These are phyloP conservation scores for Eupithecia dodoneata DNA, from an alignment of 2,888 invertebrate species.

Conservation along the genomic window DNA sequence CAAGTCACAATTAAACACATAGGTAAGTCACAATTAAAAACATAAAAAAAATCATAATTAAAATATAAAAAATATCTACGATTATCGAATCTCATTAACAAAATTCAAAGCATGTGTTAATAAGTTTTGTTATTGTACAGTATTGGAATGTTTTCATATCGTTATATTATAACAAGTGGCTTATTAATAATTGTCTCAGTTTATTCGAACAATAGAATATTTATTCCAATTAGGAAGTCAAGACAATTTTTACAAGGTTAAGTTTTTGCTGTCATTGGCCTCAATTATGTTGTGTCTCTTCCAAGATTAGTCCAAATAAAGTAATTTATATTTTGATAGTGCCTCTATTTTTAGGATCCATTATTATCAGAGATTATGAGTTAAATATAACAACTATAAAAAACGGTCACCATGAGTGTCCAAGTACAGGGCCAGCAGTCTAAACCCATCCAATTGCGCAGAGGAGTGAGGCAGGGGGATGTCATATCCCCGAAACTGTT, in stretches of 20 bases:
- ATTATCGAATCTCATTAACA: too few species aligned
- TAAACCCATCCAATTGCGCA: too few species aligned
- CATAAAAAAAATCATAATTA: too few species aligned
- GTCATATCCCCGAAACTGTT: too few species aligned
- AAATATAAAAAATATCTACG: too few species aligned
- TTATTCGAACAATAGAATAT: slow-evolving; percentile 31
- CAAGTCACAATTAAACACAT: too few species aligned
- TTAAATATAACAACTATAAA: not conserved
- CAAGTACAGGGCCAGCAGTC: too few species aligned
- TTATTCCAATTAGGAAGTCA: not conserved
- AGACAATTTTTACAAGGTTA: not conserved
- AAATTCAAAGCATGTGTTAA: not conserved
- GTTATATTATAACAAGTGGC: not conserved
- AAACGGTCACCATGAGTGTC: too few species aligned
- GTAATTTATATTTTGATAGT: not conserved
- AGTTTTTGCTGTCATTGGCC: not conserved
- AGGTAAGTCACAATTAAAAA: too few species aligned
- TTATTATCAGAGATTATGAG: not conserved
- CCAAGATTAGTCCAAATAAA: not conserved
- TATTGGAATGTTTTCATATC: not conserved
- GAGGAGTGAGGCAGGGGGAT: too few species aligned
- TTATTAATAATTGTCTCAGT: not conserved
- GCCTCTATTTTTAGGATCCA: not conserved
- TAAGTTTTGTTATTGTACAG: not conserved
- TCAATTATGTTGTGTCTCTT: not conserved